Base-by-base conservation (phyloP, 1,140 invertebrate species). In the Capitella teleta region DNA sequence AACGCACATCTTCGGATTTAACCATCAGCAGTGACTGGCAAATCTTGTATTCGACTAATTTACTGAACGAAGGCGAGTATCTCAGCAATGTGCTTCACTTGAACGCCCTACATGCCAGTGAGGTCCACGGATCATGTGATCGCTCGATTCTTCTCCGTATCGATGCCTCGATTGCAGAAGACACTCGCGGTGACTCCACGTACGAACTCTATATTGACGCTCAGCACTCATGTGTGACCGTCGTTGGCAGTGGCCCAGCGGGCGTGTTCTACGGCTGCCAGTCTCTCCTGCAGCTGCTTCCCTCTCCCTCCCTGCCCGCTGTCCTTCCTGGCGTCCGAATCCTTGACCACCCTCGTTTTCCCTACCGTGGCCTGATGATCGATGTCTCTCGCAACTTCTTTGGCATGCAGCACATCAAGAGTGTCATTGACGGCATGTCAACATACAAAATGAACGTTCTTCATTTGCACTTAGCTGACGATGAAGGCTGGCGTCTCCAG, bases 401-500 rank as follows among this genome's bases (percentile, higher is more conserved):
- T 10, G 16, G 45, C 2, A 56, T 58, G 18, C 41, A 51, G 3
- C 56, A 61, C 18, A 5, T 69, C 1, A 37, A 59, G 28, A 49
- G 52, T 19, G 42, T 65, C 10, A 52, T 72, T 16, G 55, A 60
- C 10, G 61, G 46, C n/a, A 70, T 72, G 69, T 53, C 58, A 2
- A 51, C 57, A 48, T 68, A 64, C 52, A 72, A 70, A 44, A 14
- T 70, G 40, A 70, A 71, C 56, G 61, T 57, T 25, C 54, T 72
- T 3, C 68, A 70, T 48, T 54, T 69, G 1, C 69, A 70, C 49
- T 52, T 72, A 25, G 47, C 67, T 2, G 69, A 72, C 44, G 69
- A 72, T 37, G 66, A 72, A 43, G 68, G 66, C 0, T 71, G 67
- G 67, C 53, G 67, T 24, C 23, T 72, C 1, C 57, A 72, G 49